phyloP scores from a whole-genome alignment of 2,113 vertebrate genomes.

The Alethe castanea region DNA sequence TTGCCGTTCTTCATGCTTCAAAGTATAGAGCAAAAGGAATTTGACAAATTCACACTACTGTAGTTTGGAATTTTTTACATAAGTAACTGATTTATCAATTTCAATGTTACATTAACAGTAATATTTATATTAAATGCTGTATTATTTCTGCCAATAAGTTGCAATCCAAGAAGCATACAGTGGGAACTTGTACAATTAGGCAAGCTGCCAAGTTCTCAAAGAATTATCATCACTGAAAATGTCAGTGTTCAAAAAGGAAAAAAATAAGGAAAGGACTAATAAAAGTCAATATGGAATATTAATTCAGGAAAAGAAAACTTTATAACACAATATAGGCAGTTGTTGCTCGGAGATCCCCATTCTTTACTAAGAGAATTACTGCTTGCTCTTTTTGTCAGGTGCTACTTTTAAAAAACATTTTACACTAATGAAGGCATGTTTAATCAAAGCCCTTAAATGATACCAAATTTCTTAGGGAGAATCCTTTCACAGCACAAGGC shows the following conservation, averaged over 20 bases:
- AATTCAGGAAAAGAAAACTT: not conserved
- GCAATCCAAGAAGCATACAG: not conserved
- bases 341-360: not conserved
- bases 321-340: not conserved
- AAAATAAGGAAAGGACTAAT: not conserved
- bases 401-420: not conserved
- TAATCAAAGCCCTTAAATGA: not conserved
- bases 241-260: not conserved
- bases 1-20: not conserved
- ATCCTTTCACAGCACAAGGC: not conserved
- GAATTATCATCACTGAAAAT: not conserved
- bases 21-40: not conserved
- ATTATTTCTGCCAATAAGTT: slow-evolving; percentile 5
- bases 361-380: not conserved
- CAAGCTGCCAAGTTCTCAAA: slow-evolving; percentile 32
- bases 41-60: not conserved
- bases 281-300: not conserved
- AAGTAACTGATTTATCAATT: slow-evolving; percentile 5
- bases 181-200: slow-evolving; percentile 6
- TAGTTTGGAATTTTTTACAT: not conserved
- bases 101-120: not conserved
- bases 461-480: not conserved
- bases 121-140: slow-evolving; percentile 12
- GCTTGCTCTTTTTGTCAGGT: not conserved
- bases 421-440: not conserved